Percentiles rank a stretch among this genome's conserved stretches.
phyloP scores from a whole-genome alignment of 2,797 vertebrate genomes.

The Cyprinodon diabolis region DNA sequence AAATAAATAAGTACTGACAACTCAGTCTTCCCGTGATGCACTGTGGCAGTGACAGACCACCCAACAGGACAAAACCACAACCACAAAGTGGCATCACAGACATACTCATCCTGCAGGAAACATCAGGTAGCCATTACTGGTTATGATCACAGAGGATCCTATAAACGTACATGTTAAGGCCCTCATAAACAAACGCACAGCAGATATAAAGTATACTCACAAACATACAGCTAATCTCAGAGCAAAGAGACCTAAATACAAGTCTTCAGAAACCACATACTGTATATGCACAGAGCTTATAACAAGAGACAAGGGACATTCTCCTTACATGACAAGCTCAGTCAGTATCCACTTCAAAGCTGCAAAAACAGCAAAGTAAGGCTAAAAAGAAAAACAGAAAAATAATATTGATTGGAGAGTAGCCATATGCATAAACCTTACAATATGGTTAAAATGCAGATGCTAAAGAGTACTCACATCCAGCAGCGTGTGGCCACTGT shows the following conservation, averaged over 20 bases:
- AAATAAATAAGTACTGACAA: slow-evolving; percentile 35
- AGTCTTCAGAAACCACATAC: slow-evolving; percentile 18
- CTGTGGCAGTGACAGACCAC: slow-evolving; percentile 77
- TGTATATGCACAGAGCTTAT: background rate
- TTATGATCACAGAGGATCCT: slow-evolving; percentile 36
- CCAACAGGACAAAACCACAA: slow-evolving; percentile 72
- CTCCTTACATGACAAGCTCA: slow-evolving; percentile 94
- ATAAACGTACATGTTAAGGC: slow-evolving; percentile 45
- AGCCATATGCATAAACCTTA: background rate
- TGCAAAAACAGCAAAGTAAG: slow-evolving; percentile 92
- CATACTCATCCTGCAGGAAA: slow-evolving; percentile 61
- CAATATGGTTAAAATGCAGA: background rate
- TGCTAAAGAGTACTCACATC: slow-evolving; percentile 85
- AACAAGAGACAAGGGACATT: slow-evolving; percentile 22
- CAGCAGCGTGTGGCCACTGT: slow-evolving; percentile 88
- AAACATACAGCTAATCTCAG: slow-evolving; percentile 39
- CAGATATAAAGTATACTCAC: slow-evolving; percentile 27
- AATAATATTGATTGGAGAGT: slow-evolving; percentile 9
- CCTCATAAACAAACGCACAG: slow-evolving; percentile 59
- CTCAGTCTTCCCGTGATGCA: slow-evolving; percentile 48
- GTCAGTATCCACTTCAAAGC: slow-evolving; percentile 95
- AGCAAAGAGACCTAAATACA: slow-evolving; percentile 19
- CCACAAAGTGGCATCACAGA: slow-evolving; percentile 70
- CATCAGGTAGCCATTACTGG: slow-evolving; percentile 63
- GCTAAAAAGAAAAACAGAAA: slow-evolving; percentile 73